These are phyloP conservation scores for Platynereis dumerilii DNA, from an alignment of 2,888 invertebrate genomes.

Conservation along the genomic window DNA sequence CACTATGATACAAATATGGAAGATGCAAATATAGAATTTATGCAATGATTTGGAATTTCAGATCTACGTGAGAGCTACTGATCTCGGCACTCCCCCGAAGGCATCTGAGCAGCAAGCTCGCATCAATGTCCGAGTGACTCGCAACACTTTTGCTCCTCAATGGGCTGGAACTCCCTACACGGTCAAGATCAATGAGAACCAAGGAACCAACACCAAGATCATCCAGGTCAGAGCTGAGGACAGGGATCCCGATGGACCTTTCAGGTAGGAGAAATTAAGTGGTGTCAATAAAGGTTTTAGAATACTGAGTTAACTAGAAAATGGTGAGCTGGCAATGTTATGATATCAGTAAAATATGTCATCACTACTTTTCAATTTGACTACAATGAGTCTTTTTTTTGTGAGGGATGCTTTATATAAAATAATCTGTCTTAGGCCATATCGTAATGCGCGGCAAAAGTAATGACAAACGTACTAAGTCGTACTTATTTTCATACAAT, in stretches of 20 bases:
- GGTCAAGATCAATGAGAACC: slow-evolving; percentile 26
- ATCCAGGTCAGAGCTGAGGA: slow-evolving; percentile 26
- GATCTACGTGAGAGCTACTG: slow-evolving; percentile 39
- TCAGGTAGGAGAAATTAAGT: too few species aligned
- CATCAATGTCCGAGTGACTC: slow-evolving; percentile 46
- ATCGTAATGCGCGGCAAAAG: too few species aligned
- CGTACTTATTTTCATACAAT: too few species aligned
- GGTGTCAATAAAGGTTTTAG: too few species aligned
- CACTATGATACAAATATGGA: too few species aligned
- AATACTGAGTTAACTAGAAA: background rate
- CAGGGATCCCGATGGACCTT: slow-evolving; percentile 21
- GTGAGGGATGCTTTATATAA: too few species aligned
- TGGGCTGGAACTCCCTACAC: slow-evolving; percentile 26
- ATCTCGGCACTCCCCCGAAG: slow-evolving; percentile 48
- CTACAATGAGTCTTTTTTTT: background rate
- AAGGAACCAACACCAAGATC: slow-evolving; percentile 22
- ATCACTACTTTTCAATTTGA: background rate
- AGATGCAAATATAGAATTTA: too few species aligned
- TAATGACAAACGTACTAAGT: too few species aligned
- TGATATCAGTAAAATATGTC: too few species aligned
- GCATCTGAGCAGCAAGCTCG: slow-evolving; percentile 36
- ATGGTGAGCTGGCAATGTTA: background rate
- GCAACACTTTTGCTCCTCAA: slow-evolving; percentile 46
- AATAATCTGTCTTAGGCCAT: too few species aligned
- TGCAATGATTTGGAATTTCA: too few species aligned